phyloP scores from a whole-genome alignment of 1,140 invertebrate species.

The Berghia stephanieae region DNA sequence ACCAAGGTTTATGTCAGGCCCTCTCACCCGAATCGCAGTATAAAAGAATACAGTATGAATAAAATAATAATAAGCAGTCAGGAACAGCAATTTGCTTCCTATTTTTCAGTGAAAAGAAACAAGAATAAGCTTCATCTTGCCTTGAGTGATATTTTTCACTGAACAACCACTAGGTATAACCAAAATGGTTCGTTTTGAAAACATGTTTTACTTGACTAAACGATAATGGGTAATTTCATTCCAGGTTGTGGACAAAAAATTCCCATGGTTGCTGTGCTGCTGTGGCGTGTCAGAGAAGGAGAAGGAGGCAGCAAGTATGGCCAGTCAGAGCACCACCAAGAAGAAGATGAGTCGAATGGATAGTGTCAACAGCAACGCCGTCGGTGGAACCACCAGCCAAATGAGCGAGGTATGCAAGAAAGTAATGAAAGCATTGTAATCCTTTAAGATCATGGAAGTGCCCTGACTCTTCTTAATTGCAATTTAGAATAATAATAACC shows the following conservation, averaged over 20 bases:
- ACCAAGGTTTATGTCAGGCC: no score
- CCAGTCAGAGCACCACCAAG: slow-evolving; percentile 23
- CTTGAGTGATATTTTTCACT: no score
- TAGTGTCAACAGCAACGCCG: slow-evolving; percentile 36
- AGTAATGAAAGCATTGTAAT: neutral
- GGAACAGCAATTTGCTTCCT: no score
- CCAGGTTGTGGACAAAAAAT: slow-evolving; percentile 38
- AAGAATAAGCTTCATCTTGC: no score
- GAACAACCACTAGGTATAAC: no score
- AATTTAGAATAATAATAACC: neutral
- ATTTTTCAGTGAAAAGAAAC: no score
- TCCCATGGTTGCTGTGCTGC: slow-evolving; percentile 56
- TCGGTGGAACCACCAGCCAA: slow-evolving; percentile 44
- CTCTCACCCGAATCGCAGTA: no score
- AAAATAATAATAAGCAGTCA: no score
- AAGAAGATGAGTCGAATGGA: slow-evolving; percentile 25
- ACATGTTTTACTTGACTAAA: no score
- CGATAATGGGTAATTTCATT: no score
- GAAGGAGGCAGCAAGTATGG: slow-evolving; percentile 12
- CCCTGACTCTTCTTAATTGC: neutral
- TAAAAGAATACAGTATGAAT: no score
- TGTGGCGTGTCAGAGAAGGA: slow-evolving; percentile 33
- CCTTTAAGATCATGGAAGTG: neutral
- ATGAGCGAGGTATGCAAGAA: slow-evolving; percentile 34
- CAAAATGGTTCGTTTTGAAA: no score